phyloP scores from a whole-genome alignment of 2,797 vertebrate species.

The Rhinophrynus dorsalis region DNA sequence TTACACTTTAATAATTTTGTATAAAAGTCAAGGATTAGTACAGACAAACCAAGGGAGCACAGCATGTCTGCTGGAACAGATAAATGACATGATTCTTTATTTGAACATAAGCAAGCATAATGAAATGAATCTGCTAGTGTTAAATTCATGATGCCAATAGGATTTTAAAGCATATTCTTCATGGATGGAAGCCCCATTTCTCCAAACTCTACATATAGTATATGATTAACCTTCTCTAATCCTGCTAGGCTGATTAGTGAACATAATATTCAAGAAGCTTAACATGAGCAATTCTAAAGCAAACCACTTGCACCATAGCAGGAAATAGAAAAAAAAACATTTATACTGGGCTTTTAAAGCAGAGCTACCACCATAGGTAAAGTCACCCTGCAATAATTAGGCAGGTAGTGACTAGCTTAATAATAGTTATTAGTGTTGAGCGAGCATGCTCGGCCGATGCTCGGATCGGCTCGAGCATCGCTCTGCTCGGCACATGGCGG shows the following conservation, averaged over 20 bases:
- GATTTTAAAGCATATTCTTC: conserved; percentile 34
- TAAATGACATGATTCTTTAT: conserved; percentile 31
- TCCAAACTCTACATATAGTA: conserved; percentile 36
- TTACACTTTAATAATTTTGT: neutral
- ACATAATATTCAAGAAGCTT: too few species aligned
- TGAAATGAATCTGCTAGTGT: conserved; percentile 27
- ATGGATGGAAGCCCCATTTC: conserved; percentile 20
- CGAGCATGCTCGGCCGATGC: too few species aligned
- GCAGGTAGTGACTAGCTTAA: too few species aligned
- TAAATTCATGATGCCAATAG: conserved; percentile 11
- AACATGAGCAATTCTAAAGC: too few species aligned
- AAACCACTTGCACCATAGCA: too few species aligned
- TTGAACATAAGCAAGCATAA: conserved; percentile 33
- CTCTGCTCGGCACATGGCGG: too few species aligned
- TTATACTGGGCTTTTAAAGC: too few species aligned
- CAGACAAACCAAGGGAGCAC: neutral
- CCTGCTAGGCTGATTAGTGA: conserved; percentile 44
- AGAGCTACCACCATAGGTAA: too few species aligned
- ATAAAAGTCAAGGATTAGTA: neutral
- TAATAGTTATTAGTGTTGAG: too few species aligned
- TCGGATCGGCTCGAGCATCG: too few species aligned
- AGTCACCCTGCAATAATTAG: too few species aligned
- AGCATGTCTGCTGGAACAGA: conserved; percentile 13
- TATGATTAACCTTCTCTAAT: conserved; percentile 44
- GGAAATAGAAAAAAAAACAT: too few species aligned